Conservation (phyloP, 2,888 invertebrate species). For the Laothoe populi region DNA sequence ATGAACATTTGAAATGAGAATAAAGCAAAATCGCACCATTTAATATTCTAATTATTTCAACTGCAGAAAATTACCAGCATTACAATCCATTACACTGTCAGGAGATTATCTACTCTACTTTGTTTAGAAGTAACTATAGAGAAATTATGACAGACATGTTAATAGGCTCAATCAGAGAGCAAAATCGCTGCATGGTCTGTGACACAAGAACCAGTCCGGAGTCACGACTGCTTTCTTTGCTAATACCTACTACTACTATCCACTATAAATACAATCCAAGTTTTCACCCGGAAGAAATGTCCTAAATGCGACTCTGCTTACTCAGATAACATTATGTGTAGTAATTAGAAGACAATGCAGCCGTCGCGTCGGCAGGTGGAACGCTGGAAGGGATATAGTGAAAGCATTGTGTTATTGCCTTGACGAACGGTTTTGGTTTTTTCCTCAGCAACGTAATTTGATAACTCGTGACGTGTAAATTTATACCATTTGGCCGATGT, state of each 20-base stretch:
- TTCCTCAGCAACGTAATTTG: slow-evolving; percentile 19
- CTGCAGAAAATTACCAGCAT: slow-evolving; percentile 6
- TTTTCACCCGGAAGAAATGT: not conserved
- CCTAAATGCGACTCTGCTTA: slow-evolving; percentile 30
- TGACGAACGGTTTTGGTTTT: slow-evolving; percentile 39
- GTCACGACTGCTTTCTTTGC: slow-evolving; percentile 12
- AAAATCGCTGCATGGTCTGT: not conserved
- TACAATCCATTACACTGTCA: slow-evolving; percentile 6
- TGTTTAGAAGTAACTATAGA: not conserved
- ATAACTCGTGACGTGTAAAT: slow-evolving; percentile 18
- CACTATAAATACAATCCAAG: too few species aligned
- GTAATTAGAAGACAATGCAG: slow-evolving; percentile 58
- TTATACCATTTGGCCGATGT: not conserved
- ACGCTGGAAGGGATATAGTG: slow-evolving; percentile 44
- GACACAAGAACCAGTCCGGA: not conserved
- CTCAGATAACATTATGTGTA: slow-evolving; percentile 57
- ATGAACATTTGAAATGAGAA: too few species aligned
- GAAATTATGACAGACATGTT: slow-evolving; percentile 16
- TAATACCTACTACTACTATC: too few species aligned
- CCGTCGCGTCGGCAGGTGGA: slow-evolving; percentile 36
- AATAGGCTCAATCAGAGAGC: not conserved
- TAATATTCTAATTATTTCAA: too few species aligned
- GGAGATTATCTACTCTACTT: not conserved
- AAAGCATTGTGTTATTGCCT: slow-evolving; percentile 54
- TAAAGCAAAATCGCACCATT: too few species aligned